Percentiles rank a stretch among this genome's conserved stretches.
phyloP scores from a whole-genome alignment of 2,113 vertebrate genomes.

The Burhinus bistriatus region DNA sequence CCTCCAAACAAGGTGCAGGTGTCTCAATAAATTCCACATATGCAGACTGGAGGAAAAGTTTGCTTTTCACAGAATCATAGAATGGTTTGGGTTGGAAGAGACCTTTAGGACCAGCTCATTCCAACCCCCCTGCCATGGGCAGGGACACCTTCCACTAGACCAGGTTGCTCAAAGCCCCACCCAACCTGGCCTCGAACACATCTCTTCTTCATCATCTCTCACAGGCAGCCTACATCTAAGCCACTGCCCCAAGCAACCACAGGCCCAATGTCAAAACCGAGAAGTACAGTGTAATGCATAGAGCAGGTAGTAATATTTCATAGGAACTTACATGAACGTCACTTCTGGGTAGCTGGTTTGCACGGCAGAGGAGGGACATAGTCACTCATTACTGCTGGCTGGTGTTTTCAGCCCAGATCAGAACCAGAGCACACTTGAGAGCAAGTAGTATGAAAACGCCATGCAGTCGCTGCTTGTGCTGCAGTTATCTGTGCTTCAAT shows the following conservation, averaged over 20 bases:
- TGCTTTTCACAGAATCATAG: not conserved
- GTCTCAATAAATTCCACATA: not conserved
- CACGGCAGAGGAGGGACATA: not conserved
- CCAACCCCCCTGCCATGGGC: not conserved
- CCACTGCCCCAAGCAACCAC: not conserved
- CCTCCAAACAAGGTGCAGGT: not conserved
- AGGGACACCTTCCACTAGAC: not conserved
- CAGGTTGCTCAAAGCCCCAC: not conserved
- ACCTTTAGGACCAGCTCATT: not conserved
- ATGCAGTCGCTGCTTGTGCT: accelerated
- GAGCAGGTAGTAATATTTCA: not conserved
- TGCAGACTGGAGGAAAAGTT: not conserved
- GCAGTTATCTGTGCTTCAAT: not conserved
- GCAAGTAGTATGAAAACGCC: not conserved
- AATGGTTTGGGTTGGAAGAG: not conserved
- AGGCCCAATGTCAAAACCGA: not conserved
- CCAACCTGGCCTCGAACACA: not conserved
- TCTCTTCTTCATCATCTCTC: not conserved
- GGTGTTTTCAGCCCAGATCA: not conserved
- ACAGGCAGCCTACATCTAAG: not conserved
- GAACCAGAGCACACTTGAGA: not conserved
- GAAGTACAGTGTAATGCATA: not conserved
- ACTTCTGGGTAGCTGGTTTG: not conserved
- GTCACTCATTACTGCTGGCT: not conserved
- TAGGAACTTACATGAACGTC: not conserved